phyloP scores from a whole-genome alignment of 2,113 vertebrate species.

The Eurystomus gularis region DNA sequence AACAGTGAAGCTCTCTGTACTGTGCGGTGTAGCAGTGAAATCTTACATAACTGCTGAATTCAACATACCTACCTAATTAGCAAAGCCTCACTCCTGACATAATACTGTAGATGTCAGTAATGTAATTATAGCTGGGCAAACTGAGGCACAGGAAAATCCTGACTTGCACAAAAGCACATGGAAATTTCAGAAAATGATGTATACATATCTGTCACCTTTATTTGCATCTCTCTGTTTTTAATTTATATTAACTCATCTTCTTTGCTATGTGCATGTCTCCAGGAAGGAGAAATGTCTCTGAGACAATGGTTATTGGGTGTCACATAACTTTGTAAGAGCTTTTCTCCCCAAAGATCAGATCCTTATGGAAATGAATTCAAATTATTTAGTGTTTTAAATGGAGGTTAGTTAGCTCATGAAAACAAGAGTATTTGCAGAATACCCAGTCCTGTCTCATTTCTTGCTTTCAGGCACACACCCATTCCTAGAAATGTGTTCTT shows the following conservation, averaged over 20 bases:
- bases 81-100: neutral
- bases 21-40: neutral
- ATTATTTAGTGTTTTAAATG: neutral
- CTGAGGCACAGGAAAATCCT: neutral
- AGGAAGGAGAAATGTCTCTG: neutral
- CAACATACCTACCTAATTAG: neutral
- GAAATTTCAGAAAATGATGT: neutral
- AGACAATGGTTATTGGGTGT: neutral
- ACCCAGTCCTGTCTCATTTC: neutral
- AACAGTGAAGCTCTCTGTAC: neutral
- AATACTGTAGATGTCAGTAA: neutral
- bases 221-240: neutral
- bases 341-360: neutral
- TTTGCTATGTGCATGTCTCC: neutral
- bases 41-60: neutral
- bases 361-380: neutral
- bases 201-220: neutral
- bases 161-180: neutral
- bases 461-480: conserved; percentile 31
- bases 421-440: neutral
- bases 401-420: neutral
- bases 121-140: neutral
- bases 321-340: neutral
- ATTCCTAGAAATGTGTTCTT: conserved; percentile 56
- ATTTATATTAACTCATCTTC: neutral